A percentile compares a stretch with the other conserved stretches of the same genome.
Evolutionary conservation across 2,797 vertebrate genomes (phyloP).

Genomic region (Pangasius djambal): DNA sequence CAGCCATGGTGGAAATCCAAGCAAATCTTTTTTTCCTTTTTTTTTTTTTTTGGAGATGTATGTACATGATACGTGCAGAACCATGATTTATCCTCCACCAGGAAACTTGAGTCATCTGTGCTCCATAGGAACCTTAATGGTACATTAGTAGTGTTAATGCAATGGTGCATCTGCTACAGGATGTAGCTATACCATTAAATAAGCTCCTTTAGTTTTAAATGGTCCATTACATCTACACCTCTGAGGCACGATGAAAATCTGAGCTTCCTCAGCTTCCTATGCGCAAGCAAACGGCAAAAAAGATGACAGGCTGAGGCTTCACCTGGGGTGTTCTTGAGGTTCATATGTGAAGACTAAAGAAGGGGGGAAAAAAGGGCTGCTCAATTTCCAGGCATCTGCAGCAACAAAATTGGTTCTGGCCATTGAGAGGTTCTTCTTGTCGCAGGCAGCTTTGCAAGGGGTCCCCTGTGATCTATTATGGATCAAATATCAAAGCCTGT

Average conservation of each 20-base stretch:
- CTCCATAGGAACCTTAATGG: constrained; percentile 16
- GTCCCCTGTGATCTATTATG: constrained; percentile 40
- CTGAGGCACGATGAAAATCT: constrained; percentile 19
- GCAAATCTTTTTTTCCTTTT: background rate
- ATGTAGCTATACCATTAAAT: constrained; percentile 35
- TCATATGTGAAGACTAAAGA: background rate
- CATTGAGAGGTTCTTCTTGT: constrained; percentile 4
- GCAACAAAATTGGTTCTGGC: background rate
- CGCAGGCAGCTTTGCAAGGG: background rate
- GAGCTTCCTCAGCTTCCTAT: background rate
- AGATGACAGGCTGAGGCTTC: background rate
- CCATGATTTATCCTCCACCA: background rate
- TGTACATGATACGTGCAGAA: background rate
- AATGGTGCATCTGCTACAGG: background rate
- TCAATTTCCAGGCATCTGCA: background rate
- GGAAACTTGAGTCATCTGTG: constrained; percentile 23
- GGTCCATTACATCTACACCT: constrained; percentile 10
- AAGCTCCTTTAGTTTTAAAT: constrained; percentile 15
- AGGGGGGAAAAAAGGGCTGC: background rate
- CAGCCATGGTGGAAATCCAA: background rate
- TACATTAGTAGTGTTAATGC: constrained; percentile 33
- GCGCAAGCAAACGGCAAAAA: background rate
- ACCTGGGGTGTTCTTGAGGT: background rate
- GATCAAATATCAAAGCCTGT: constrained; percentile 41
- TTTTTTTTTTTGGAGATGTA: background rate